phyloP scores from a whole-genome alignment of 2,797 vertebrate species.

The Xenops minutus region DNA sequence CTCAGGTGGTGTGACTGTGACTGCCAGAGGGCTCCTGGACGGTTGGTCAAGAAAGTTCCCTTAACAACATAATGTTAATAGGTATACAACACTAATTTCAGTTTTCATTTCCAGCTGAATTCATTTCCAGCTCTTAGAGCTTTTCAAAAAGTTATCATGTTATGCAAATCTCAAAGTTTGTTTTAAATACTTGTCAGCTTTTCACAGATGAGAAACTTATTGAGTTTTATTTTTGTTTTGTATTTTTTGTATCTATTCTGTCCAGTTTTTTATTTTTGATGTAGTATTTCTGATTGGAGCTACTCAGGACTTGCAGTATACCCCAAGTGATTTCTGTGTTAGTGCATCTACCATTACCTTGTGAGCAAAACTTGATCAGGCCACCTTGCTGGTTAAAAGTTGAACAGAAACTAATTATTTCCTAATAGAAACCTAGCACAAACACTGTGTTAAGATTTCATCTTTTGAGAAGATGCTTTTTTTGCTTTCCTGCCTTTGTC shows the following conservation, averaged over 20 bases:
- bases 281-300: background rate
- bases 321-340: background rate
- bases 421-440: background rate
- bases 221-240: background rate
- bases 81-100: background rate
- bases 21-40: background rate
- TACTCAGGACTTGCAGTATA: background rate
- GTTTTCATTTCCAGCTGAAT: background rate
- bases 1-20: no score
- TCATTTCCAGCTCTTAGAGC: background rate
- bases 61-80: background rate
- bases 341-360: background rate
- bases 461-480: background rate
- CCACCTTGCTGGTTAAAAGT: conserved; percentile 4
- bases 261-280: background rate
- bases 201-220: background rate
- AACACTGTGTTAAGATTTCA: background rate
- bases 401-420: background rate
- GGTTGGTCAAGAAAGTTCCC: no score
- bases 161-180: background rate
- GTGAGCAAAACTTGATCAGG: background rate
- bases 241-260: background rate
- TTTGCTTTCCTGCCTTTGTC: background rate
- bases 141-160: background rate
- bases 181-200: background rate